Evolutionary conservation across 2,888 invertebrate genomes (phyloP).

Genomic region (Cephus spinipes): DNA sequence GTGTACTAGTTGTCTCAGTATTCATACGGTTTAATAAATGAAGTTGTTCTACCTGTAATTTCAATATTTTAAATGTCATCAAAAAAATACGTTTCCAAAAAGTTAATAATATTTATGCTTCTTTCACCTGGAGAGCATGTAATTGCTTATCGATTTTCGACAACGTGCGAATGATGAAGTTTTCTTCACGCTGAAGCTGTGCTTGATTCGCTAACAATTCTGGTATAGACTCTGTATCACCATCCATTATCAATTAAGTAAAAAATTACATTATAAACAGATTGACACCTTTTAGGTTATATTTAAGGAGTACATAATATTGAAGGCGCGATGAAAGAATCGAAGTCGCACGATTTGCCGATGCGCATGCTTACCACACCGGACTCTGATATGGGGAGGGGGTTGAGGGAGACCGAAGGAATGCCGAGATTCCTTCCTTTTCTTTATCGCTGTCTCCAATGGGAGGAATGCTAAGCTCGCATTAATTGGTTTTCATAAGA

Average conservation of each 20-base stretch:
- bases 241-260: neutral
- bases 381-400: neutral
- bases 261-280: neutral
- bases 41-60: slow-evolving; percentile 55
- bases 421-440: no score
- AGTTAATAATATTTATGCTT: slow-evolving; percentile 8
- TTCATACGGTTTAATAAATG: slow-evolving; percentile 47
- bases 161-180: slow-evolving; percentile 45
- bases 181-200: slow-evolving; percentile 50
- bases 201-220: slow-evolving; percentile 43
- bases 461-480: no score
- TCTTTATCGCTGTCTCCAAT: no score
- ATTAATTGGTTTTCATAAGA: no score
- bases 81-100: slow-evolving; percentile 1
- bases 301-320: neutral
- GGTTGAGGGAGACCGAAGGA: no score
- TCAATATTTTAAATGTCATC: neutral
- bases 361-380: neutral
- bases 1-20: slow-evolving; percentile 7
- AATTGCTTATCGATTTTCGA: slow-evolving; percentile 53
- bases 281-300: neutral
- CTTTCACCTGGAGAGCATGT: slow-evolving; percentile 51
- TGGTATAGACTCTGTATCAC: slow-evolving; percentile 4
- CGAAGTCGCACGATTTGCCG: no score
- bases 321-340: neutral